phyloP scores from a whole-genome alignment of 2,888 invertebrate genomes.

The Peribatodes rhomboidaria region DNA sequence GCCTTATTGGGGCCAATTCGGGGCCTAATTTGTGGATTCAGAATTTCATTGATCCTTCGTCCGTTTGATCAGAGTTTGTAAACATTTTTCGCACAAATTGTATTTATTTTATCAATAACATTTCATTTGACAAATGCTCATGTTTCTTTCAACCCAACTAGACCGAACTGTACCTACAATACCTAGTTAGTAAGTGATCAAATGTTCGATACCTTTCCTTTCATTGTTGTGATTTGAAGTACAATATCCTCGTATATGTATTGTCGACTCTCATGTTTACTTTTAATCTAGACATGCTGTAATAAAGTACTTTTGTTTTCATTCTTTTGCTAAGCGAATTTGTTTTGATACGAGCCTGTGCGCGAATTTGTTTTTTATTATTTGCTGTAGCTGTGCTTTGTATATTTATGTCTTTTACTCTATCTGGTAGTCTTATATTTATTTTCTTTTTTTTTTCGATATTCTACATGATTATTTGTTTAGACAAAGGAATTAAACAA shows the following conservation, averaged over 20 bases:
- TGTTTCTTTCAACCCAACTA: no score
- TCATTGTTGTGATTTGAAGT: not conserved
- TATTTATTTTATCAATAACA: no score
- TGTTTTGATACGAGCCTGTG: slow-evolving; percentile 13
- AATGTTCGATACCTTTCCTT: not conserved
- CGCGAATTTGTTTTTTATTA: slow-evolving; percentile 44
- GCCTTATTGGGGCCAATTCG: no score
- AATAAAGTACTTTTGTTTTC: not conserved
- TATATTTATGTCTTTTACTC: not conserved
- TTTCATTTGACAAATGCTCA: no score
- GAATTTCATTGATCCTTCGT: no score
- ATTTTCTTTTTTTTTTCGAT: not conserved
- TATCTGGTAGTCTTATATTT: no score
- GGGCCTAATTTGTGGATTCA: no score
- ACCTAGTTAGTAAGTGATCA: no score
- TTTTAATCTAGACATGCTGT: slow-evolving; percentile 3
- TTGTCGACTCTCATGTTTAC: not conserved
- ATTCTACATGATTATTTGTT: slow-evolving; percentile 30
- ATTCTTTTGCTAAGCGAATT: slow-evolving; percentile 27
- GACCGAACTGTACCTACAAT: no score
- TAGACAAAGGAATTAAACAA: slow-evolving; percentile 46
- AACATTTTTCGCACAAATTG: no score
- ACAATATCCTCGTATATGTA: not conserved
- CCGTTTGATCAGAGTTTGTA: no score
- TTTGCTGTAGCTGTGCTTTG: slow-evolving; percentile 22